Conservation (phyloP, 2,888 invertebrate species). For the Carpatolechia fugitivella region DNA sequence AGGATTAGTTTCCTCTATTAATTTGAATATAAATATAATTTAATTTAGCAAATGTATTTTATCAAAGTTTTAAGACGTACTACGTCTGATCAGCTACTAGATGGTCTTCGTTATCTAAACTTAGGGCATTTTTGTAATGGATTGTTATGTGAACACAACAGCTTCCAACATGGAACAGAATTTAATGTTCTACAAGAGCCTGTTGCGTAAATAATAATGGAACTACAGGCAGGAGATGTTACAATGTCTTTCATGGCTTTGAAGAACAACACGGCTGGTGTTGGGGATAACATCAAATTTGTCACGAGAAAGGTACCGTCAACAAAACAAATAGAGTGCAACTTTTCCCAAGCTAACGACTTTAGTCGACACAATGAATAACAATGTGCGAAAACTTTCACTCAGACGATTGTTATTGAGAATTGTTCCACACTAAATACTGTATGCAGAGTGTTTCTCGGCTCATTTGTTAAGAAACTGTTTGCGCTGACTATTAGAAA, state of each 20-base stretch:
- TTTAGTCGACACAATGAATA: slow-evolving; percentile 5
- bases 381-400: slow-evolving; percentile 15
- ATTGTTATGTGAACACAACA: too few relatives aligned
- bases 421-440: not conserved
- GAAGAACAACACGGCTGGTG: not conserved
- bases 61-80: too few relatives aligned
- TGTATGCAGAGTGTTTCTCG: slow-evolving; percentile 1
- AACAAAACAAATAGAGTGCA: slow-evolving; percentile 5
- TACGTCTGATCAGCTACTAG: too few relatives aligned
- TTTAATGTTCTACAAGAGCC: too few relatives aligned
- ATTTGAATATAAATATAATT: too few relatives aligned
- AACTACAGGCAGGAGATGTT: not conserved
- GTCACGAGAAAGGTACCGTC: not conserved
- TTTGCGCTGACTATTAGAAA: slow-evolving; percentile 3
- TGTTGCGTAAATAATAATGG: too few relatives aligned
- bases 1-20: too few relatives aligned
- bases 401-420: slow-evolving; percentile 8
- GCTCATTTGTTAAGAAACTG: slow-evolving; percentile 3
- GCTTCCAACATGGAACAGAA: too few relatives aligned
- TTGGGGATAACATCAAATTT: slow-evolving; percentile 1
- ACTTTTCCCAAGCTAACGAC: slow-evolving; percentile 12
- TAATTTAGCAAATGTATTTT: too few relatives aligned
- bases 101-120: too few relatives aligned
- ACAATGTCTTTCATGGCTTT: too few relatives aligned
- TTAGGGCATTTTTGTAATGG: too few relatives aligned